These are phyloP conservation scores for Martes martes DNA, from an alignment of 2,113 vertebrate species.

Conservation along the genomic window DNA sequence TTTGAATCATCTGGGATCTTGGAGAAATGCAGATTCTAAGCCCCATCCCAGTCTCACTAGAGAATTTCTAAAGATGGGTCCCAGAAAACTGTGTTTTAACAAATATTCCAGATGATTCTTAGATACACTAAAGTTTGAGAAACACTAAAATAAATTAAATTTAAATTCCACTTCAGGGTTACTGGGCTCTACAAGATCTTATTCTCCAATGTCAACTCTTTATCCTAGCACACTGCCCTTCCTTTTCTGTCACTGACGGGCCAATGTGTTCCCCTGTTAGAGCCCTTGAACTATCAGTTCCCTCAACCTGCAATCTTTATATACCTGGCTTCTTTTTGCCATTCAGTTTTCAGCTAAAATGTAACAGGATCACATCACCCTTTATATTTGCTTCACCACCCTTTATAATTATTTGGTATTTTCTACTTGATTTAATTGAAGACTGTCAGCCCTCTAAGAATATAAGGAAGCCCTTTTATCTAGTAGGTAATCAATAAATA, in stretches of 20 bases:
- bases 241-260: not conserved
- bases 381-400: not conserved
- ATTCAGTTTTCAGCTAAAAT: not conserved
- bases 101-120: not conserved
- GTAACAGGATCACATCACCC: not conserved
- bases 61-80: not conserved
- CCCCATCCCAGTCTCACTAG: not conserved
- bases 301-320: not conserved
- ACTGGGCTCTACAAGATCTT: not conserved
- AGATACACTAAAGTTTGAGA: not conserved
- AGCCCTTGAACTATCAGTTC: not conserved
- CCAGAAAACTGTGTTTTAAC: not conserved
- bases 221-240: fast-evolving
- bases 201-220: not conserved
- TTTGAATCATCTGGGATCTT: not conserved
- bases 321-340: not conserved
- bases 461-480: not conserved
- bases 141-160: not conserved
- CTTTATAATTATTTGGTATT: not conserved
- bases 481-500: not conserved
- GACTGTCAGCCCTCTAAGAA: not conserved
- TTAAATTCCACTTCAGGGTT: not conserved
- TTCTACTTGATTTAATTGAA: not conserved
- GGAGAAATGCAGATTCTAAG: not conserved
- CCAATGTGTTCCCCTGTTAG: not conserved